These are phyloP conservation scores for Quadroppia sp. DNA, from an alignment of 2,888 invertebrate genomes.

Conservation along the genomic window DNA sequence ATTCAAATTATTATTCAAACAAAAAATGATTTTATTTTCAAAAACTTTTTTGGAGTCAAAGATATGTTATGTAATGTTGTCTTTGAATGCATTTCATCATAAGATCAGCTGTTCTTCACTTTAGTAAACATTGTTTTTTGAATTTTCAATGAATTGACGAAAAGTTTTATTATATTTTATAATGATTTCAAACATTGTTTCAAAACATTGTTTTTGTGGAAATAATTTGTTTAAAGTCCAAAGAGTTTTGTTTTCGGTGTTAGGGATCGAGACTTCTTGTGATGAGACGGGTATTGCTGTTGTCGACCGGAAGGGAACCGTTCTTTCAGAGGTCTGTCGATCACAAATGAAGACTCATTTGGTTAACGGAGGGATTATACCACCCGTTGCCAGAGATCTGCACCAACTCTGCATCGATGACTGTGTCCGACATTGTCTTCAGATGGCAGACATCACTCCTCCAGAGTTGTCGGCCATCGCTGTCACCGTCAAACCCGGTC, in stretches of 20 bases:
- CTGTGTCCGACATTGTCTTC: slow-evolving; percentile 67
- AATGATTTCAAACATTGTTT: no score
- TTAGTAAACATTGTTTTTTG: no score
- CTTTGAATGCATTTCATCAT: background rate
- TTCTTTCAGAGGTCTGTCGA: slow-evolving; percentile 73
- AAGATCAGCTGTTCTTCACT: background rate
- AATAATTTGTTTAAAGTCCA: no score
- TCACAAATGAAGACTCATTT: slow-evolving; percentile 69
- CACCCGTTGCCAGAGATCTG: slow-evolving; percentile 73
- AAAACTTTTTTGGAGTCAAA: no score
- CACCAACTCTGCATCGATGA: slow-evolving; percentile 72
- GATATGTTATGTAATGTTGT: no score
- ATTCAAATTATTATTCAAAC: no score
- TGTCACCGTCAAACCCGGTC: slow-evolving; percentile 83
- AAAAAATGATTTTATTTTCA: no score
- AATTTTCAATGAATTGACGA: no score
- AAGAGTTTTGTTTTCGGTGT: slow-evolving; percentile 53
- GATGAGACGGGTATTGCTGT: slow-evolving; percentile 94
- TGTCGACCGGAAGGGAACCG: slow-evolving; percentile 65
- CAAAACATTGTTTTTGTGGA: no score
- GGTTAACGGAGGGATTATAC: slow-evolving; percentile 82
- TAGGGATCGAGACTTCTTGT: slow-evolving; percentile 96
- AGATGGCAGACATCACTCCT: slow-evolving; percentile 48
- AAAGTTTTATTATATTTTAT: no score
- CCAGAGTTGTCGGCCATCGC: slow-evolving; percentile 79